These are phyloP conservation scores for honey bee (Apis mellifera) DNA, from an alignment of 1,140 invertebrate genomes.

Conservation along the genomic window Amel_HAv3.1 CM009931.2:22559001-22559500, in stretches of 20 bases:
- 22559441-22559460: conserved; percentile 30
- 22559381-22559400: conserved; percentile 1
- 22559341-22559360: neutral
- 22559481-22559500: conserved; percentile 30
- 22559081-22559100: conserved; percentile 44
- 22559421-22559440: neutral
- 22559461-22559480: conserved; percentile 18
- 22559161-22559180: conserved; percentile 43
- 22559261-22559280: no score
- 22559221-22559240: neutral
- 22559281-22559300: neutral
- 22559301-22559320: neutral
- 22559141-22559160: conserved; percentile 46
- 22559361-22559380: neutral
- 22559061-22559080: conserved; percentile 66
- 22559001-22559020: conserved; percentile 15
- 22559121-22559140: conserved; percentile 33
- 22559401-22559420: neutral
- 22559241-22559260: neutral
- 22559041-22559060: conserved; percentile 66
- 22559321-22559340: neutral
- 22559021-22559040: conserved; percentile 41
- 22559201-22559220: conserved; percentile 39
- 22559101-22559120: conserved; percentile 51
- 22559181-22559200: conserved; percentile 45